These are phyloP conservation scores for Triplophysa rosa DNA, from an alignment of 2,113 vertebrate species.

Conservation along the genomic window DNA sequence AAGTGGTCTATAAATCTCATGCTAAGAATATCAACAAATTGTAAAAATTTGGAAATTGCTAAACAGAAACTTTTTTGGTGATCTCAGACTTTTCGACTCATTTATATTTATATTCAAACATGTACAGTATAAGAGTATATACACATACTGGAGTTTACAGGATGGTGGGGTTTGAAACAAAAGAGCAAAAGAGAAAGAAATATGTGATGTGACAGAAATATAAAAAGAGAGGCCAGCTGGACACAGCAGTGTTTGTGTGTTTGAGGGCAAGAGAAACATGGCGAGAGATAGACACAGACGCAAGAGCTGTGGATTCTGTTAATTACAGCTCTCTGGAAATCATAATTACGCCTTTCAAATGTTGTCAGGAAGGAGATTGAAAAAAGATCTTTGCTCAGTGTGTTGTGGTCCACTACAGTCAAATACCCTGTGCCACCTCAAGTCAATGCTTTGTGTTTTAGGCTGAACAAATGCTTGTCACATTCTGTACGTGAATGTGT, in stretches of 20 bases:
- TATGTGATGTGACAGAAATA: conserved; percentile 26
- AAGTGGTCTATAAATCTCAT: too few relatives aligned
- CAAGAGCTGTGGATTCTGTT: conserved; percentile 26
- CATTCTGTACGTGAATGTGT: neutral
- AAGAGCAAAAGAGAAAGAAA: neutral
- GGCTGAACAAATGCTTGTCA: conserved; percentile 5
- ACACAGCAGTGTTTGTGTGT: conserved; percentile 24
- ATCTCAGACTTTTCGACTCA: too few relatives aligned
- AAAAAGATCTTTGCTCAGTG: conserved; percentile 19
- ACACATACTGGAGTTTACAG: neutral
- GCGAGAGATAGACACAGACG: neutral
- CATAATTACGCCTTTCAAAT: conserved; percentile 55
- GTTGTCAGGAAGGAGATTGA: conserved; percentile 32
- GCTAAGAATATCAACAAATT: too few relatives aligned
- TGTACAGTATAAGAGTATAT: neutral
- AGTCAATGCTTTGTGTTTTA: conserved; percentile 43
- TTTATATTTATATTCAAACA: neutral
- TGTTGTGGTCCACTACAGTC: conserved; percentile 39
- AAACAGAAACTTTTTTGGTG: too few relatives aligned
- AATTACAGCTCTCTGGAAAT: conserved; percentile 49
- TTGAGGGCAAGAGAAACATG: conserved; percentile 22
- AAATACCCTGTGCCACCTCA: conserved; percentile 31
- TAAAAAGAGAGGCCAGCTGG: conserved; percentile 11
- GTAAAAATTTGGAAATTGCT: too few relatives aligned
- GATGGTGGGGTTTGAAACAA: neutral